These are phyloP conservation scores for Caenorhabditis drosophilae DNA, from an alignment of 2,888 invertebrate genomes.

Conservation along the genomic window DNA sequence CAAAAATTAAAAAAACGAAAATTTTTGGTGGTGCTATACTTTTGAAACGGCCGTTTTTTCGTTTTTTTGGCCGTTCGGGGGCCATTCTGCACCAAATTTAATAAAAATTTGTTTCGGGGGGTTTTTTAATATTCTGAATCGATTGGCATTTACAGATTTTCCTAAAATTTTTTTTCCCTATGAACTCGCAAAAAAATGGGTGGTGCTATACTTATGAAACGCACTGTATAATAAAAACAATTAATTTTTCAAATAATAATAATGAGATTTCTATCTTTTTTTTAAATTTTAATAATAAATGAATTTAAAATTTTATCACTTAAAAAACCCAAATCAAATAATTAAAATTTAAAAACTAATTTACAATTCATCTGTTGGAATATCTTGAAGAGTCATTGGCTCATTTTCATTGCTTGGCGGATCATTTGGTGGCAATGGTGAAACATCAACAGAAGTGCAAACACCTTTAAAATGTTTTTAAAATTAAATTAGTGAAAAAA, in stretches of 20 bases:
- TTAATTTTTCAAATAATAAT: neutral
- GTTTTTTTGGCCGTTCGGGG: no score
- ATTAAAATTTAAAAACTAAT: neutral
- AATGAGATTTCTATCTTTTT: neutral
- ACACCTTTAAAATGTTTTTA: conserved; percentile 15
- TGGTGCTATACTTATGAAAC: no score
- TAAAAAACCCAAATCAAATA: conserved; percentile 6
- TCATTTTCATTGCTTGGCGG: conserved; percentile 28
- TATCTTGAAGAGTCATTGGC: conserved; percentile 22
- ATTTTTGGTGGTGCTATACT: no score
- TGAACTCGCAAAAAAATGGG: no score
- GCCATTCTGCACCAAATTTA: no score
- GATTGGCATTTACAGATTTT: no score
- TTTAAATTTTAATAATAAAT: neutral
- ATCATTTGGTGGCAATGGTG: conserved; percentile 48
- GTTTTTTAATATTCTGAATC: no score
- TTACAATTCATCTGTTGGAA: conserved; percentile 46
- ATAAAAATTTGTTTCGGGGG: no score
- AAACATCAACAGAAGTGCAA: conserved; percentile 55
- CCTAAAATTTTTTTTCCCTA: no score
- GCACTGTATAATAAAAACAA: no score
- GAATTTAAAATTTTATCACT: neutral
- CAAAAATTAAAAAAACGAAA: no score
- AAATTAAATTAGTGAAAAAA: neutral
- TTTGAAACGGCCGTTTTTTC: no score